Evolutionary conservation across 2,888 invertebrate genomes (phyloP).

Genomic region (Polylopha cassiicola): DNA sequence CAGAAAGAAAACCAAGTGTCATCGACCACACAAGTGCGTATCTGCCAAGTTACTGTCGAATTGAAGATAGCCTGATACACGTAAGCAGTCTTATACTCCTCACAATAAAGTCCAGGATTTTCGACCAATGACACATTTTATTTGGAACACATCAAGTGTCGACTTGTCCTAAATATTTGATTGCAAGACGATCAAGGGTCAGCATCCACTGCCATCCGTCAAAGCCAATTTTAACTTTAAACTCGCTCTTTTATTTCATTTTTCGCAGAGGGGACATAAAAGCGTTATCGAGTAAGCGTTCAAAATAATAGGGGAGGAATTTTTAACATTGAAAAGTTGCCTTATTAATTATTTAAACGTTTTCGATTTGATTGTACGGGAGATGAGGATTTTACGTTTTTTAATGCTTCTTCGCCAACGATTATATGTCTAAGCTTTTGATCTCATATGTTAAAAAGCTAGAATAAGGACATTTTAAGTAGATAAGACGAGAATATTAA

Average conservation of each 20-base stretch:
- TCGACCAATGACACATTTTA: constrained; percentile 28
- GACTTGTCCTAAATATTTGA: constrained; percentile 63
- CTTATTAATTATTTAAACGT: constrained; percentile 55
- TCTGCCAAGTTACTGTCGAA: no score
- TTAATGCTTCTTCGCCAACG: no score
- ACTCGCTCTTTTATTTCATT: constrained; percentile 61
- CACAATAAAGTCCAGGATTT: not conserved
- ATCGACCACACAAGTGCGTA: no score
- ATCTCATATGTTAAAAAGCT: no score
- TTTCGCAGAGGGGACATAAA: constrained; percentile 58
- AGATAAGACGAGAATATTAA: no score
- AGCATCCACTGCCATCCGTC: constrained; percentile 60
- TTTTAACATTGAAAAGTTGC: constrained; percentile 66
- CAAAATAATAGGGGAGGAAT: constrained; percentile 58
- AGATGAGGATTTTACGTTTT: no score
- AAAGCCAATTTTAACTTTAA: constrained; percentile 73
- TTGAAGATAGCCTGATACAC: not conserved
- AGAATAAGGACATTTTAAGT: no score
- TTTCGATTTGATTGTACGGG: constrained; percentile 41
- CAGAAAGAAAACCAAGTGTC: no score
- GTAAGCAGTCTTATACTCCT: constrained; percentile 2
- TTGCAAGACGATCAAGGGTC: constrained; percentile 60
- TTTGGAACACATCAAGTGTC: constrained; percentile 45
- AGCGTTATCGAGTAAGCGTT: constrained; percentile 66
- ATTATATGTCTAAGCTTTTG: no score